Conservation (phyloP, 1,140 invertebrate species). For the Drosophila setifemur region DNA sequence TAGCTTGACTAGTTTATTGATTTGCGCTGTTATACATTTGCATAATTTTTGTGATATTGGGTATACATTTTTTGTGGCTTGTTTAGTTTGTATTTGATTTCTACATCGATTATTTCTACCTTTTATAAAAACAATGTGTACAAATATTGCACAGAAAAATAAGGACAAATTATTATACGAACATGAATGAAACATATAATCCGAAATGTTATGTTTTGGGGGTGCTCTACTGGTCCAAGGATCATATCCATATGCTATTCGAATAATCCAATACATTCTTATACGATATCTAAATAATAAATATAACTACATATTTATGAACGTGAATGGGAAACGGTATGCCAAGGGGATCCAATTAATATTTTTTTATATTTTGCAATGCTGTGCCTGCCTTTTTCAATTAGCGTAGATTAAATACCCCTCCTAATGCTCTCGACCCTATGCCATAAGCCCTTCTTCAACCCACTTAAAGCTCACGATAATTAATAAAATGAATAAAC, state of each 20-base stretch:
- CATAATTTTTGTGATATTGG: slow-evolving; percentile 39
- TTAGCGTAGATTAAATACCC: slow-evolving; percentile 60
- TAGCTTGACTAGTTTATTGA: slow-evolving; percentile 37
- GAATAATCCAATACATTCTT: slow-evolving; percentile 7
- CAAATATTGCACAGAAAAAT: slow-evolving; percentile 67
- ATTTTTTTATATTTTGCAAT: slow-evolving; percentile 41
- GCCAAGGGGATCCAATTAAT: slow-evolving; percentile 36
- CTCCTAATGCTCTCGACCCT: slow-evolving; percentile 4
- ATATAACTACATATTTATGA: slow-evolving; percentile 21
- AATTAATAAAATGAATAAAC: slow-evolving; percentile 74
- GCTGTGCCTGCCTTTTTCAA: slow-evolving; percentile 53
- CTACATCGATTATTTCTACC: slow-evolving; percentile 14
- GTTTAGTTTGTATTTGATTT: slow-evolving; percentile 23
- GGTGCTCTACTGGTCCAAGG: slow-evolving; percentile 30
- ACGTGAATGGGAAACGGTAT: slow-evolving; percentile 21
- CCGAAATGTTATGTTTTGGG: slow-evolving; percentile 24
- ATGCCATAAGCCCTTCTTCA: slow-evolving; percentile 50
- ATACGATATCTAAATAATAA: slow-evolving; percentile 13
- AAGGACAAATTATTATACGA: slow-evolving; percentile 54
- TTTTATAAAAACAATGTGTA: slow-evolving; percentile 60
- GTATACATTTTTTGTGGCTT: slow-evolving; percentile 21
- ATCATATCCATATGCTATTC: slow-evolving; percentile 38
- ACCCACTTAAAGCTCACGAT: slow-evolving; percentile 64
- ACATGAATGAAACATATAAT: slow-evolving; percentile 40
- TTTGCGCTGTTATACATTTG: slow-evolving; percentile 42